Base-by-base conservation (phyloP, 2,888 invertebrate species). In the Eupithecia abbreviata region DNA sequence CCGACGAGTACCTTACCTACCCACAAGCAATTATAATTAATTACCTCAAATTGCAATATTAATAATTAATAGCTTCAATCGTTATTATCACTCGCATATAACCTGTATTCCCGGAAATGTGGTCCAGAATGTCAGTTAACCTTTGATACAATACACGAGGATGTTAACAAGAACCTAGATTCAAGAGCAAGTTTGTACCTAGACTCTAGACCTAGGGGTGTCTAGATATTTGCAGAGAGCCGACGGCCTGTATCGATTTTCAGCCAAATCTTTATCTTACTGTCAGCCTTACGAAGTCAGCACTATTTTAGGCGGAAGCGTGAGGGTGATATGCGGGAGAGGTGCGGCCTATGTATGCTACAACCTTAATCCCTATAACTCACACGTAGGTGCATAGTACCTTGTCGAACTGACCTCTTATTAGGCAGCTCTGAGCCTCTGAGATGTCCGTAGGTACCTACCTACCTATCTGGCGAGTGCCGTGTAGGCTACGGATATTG, bases 401-500 rank as follows among this genome's bases (percentile, higher is more conserved):
- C 55, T 58, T 18, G 18, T 62, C 30, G 12, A 62, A 62, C 62
- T 62, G 10, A 30, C 18, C n/a, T 51, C 74, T 79, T 77, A 76
- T 76, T 76, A 74, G 72, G 70, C 68, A 65, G 75, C 66, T 78
- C 45, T 15, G 73, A 75, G 71, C 73, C 58, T 78, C 45, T 15
- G 73, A 75, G 71, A 73, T 75, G 71, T 72, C 72, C 49, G 77
- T 67, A 47, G 55, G 67, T 75, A 71, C 42, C 66, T 66, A 71
- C 42, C 66, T 66, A 45, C n/a, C 43, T 68, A 76, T 73, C 75
- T 72, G 51, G 42, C 75, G 71, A 47, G 45, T 5, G 47, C n/a
- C 68, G 66, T 69, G 67, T 67, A 67, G n/a, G 71, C 71, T 69
- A 73, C 75, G 75, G 78, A 78, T 76, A 78, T 78, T 78, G 78